phyloP scores from a whole-genome alignment of 1,140 invertebrate genomes.

The Drosophila grimshawi region DNA sequence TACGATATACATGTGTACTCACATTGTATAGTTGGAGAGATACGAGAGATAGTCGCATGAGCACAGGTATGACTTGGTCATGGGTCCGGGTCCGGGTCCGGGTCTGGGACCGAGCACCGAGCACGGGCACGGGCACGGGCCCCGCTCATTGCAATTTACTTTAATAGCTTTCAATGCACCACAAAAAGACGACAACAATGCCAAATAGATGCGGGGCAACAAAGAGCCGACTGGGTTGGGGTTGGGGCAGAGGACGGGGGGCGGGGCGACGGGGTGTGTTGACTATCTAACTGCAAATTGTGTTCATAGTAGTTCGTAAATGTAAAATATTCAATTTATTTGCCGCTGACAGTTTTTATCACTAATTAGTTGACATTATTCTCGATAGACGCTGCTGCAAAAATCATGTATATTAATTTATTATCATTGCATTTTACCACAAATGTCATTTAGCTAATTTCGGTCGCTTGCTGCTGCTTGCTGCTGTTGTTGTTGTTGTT shows the following conservation, averaged over 20 bases:
- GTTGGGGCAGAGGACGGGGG: slow-evolving; percentile 8
- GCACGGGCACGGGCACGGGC: slow-evolving; percentile 14
- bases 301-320: slow-evolving; percentile 32
- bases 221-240: slow-evolving; percentile 21
- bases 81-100: neutral
- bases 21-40: neutral
- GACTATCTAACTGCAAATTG: slow-evolving; percentile 61
- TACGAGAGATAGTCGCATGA: slow-evolving; percentile 9
- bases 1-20: slow-evolving; percentile 36
- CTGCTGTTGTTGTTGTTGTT: slow-evolving; percentile 4
- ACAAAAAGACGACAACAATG: slow-evolving; percentile 37
- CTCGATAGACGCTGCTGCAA: slow-evolving; percentile 58
- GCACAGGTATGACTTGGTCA: slow-evolving; percentile 9
- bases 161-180: slow-evolving; percentile 80
- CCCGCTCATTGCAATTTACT: slow-evolving; percentile 71
- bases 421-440: slow-evolving; percentile 70
- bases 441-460: slow-evolving; percentile 79
- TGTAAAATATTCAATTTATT: slow-evolving; percentile 75
- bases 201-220: slow-evolving; percentile 34
- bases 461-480: slow-evolving; percentile 35
- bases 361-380: slow-evolving; percentile 79
- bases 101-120: neutral
- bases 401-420: slow-evolving; percentile 73
- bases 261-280: neutral
- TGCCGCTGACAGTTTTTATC: slow-evolving; percentile 74